These are phyloP conservation scores for Cephus rjabovi DNA, from an alignment of 2,888 invertebrate genomes.

Conservation along the genomic window DNA sequence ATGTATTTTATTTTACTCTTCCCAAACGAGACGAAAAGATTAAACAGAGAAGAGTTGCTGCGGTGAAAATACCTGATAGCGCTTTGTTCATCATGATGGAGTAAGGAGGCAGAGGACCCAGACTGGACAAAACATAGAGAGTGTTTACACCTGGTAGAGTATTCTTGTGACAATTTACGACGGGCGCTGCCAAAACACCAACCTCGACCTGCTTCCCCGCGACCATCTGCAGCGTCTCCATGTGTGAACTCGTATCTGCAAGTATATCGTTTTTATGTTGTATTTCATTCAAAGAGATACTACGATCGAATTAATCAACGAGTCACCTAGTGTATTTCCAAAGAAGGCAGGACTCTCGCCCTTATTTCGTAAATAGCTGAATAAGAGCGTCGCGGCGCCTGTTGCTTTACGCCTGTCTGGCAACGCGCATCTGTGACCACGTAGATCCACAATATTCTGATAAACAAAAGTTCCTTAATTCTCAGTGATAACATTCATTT, in stretches of 20 bases:
- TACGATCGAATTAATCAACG: neutral
- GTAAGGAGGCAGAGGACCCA: conserved; percentile 77
- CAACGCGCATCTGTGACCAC: conserved; percentile 52
- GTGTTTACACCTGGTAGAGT: conserved; percentile 43
- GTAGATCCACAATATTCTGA: conserved; percentile 50
- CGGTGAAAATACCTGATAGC: conserved; percentile 68
- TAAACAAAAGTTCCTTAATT: too few species aligned
- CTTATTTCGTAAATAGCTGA: conserved; percentile 42
- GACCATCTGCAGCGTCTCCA: conserved; percentile 55
- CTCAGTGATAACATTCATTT: too few species aligned
- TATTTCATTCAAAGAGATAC: neutral
- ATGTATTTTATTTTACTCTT: too few species aligned
- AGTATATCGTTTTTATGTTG: neutral
- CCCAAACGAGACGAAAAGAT: too few species aligned
- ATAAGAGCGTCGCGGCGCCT: conserved; percentile 46
- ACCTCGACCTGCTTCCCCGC: conserved; percentile 53
- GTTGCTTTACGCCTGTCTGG: conserved; percentile 41
- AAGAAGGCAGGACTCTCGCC: conserved; percentile 57
- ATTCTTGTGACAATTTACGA: conserved; percentile 46
- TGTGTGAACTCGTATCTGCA: conserved; percentile 50
- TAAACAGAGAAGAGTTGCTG: neutral
- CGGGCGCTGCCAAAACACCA: conserved; percentile 52
- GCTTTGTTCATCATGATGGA: conserved; percentile 73
- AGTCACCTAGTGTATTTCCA: conserved; percentile 51
- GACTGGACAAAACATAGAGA: conserved; percentile 68